Conservation (phyloP, 2,797 vertebrate genomes). For the Typhlichthys subterraneus region DNA sequence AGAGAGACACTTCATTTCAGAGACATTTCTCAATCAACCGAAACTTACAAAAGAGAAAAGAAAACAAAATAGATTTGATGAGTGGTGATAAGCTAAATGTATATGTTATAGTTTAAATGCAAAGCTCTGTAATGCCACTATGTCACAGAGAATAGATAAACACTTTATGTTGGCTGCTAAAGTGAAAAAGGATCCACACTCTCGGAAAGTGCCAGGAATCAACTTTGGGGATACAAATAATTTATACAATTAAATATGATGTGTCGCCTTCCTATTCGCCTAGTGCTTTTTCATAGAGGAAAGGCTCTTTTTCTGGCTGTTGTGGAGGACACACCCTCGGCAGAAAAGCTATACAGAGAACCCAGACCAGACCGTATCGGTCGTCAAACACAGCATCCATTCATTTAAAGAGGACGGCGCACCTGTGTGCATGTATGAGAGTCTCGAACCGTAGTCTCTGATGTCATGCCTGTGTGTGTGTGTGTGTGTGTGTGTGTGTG, state of each 20-base stretch:
- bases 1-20: not conserved
- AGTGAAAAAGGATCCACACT: slow-evolving; percentile 47
- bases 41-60: not conserved
- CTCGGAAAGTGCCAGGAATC: slow-evolving; percentile 24
- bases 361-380: slow-evolving; percentile 48
- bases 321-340: slow-evolving; percentile 42
- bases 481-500: slow-evolving; percentile 4
- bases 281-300: slow-evolving; percentile 24
- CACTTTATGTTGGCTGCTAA: slow-evolving; percentile 29
- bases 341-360: slow-evolving; percentile 64
- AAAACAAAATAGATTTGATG: not conserved
- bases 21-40: not conserved
- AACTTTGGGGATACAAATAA: slow-evolving; percentile 41
- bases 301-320: slow-evolving; percentile 30
- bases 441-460: slow-evolving; percentile 49
- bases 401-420: slow-evolving; percentile 64
- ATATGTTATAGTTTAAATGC: slow-evolving; percentile 16
- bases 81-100: slow-evolving; percentile 28
- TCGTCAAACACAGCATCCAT: slow-evolving; percentile 72
- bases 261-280: slow-evolving; percentile 45
- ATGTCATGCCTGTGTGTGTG: slow-evolving; percentile 52
- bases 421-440: slow-evolving; percentile 12
- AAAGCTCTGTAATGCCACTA: slow-evolving; percentile 48
- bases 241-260: slow-evolving; percentile 52
- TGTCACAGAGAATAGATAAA: slow-evolving; percentile 20